Evolutionary conservation across 2,888 invertebrate genomes (phyloP), one percentile per base, ranked within the genome.

Genomic region (Polia nebulosa): DNA sequence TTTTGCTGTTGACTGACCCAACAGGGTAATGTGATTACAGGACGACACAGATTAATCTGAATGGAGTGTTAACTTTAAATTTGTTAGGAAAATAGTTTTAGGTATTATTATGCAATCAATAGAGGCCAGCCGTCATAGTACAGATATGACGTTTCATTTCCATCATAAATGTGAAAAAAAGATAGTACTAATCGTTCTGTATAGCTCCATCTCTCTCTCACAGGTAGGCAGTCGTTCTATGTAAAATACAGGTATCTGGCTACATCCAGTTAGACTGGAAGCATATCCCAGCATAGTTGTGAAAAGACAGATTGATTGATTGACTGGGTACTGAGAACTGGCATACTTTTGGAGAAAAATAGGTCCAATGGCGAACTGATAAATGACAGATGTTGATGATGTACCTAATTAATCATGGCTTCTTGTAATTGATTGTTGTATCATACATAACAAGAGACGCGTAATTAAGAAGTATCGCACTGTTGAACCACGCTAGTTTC

Each of bases 1-100:
- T 84, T 80, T 84, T 85, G 73, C 82, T 75, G 82, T 86, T 76
- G 83, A 82, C 84, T 86, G 85, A 85, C 87, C 87, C 85, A 78
- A 79, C 79, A 83, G 81, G 78, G 85, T 80, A 86, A 86, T 86
- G 84, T 80, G 84, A 81, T 81, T 81, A 78, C 51, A 62, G 56
- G 39, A 39, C 15, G 29, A 41, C 71, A 25, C 22, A 25, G 52
- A 70, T 59, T 69, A 51, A 20, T 20, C 51, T 11, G n/a, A 56
- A 75, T 70, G 70, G 70, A 75, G 64, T 45, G 58, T 39, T 49
- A 17, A 27, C 27, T 17, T 29, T 4, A 17, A 17, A 17, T 39
- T 39, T 6, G 17, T 6, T 39, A 17, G 17, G 17, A 39, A 39
- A 41, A 41, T 6, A 17, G 2, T 29, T 29, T 29, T 29, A 29